phyloP scores from a whole-genome alignment of 2,113 vertebrate species.

The Lepus timidus region DNA sequence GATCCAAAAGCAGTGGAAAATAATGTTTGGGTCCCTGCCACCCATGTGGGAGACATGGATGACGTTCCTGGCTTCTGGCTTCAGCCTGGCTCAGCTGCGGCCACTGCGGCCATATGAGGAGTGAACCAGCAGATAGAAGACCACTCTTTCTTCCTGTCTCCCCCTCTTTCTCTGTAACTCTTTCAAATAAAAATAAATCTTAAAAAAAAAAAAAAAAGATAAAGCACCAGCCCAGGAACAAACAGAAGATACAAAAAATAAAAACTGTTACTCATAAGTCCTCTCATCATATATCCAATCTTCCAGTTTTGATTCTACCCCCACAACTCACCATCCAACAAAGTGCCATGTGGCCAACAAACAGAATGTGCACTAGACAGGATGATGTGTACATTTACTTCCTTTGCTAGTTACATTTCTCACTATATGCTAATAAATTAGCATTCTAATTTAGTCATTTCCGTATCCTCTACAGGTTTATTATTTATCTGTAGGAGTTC shows the following conservation, averaged over 20 bases:
- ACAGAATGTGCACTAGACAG: neutral
- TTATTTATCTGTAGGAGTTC: neutral
- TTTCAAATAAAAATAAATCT: too few relatives aligned
- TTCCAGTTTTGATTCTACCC: neutral
- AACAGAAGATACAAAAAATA: neutral
- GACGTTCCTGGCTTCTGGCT: too few relatives aligned
- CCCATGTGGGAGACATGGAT: too few relatives aligned
- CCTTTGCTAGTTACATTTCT: neutral
- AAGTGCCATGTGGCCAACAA: neutral
- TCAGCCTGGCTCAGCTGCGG: too few relatives aligned
- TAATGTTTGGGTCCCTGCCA: too few relatives aligned
- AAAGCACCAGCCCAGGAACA: neutral
- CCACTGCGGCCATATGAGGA: too few relatives aligned
- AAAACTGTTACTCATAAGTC: neutral
- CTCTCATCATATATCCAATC: neutral
- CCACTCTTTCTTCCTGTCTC: too few relatives aligned
- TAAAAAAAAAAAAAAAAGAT: neutral
- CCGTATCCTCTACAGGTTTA: neutral
- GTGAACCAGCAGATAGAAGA: too few relatives aligned
- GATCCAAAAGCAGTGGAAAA: too few relatives aligned
- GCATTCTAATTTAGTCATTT: neutral
- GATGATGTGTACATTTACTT: neutral
- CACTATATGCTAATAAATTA: neutral
- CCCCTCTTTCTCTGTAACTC: too few relatives aligned
- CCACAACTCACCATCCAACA: neutral